These are phyloP conservation scores for Colaptes auratus DNA, from an alignment of 2,113 vertebrate genomes.

Conservation along the genomic window DNA sequence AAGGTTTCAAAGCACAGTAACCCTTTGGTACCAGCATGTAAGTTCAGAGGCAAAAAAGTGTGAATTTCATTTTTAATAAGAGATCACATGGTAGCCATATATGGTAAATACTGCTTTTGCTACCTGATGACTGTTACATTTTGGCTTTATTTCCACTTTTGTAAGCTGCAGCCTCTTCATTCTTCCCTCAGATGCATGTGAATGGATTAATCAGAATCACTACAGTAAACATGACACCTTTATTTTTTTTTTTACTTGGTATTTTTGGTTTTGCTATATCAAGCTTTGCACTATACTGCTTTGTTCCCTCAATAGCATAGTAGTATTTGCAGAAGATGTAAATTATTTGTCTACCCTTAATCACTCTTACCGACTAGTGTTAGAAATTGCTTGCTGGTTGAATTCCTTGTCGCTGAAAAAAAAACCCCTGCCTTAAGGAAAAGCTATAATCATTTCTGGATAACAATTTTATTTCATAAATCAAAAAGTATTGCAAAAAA, in stretches of 20 bases:
- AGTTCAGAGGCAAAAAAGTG: neutral
- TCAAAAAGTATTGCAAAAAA: neutral
- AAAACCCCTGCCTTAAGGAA: neutral
- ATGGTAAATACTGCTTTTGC: neutral
- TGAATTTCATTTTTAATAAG: neutral
- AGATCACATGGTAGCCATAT: neutral
- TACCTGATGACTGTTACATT: neutral
- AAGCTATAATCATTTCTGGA: neutral
- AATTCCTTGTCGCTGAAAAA: neutral
- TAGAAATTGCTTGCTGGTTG: neutral
- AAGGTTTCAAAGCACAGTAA: constrained; percentile 71
- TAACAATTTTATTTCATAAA: neutral
- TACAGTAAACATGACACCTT: neutral
- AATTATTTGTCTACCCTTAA: neutral
- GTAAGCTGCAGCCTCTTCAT: neutral
- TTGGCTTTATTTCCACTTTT: neutral
- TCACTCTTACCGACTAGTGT: neutral
- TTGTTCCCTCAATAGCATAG: neutral
- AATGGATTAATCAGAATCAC: neutral
- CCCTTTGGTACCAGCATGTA: constrained; percentile 73
- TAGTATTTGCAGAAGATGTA: neutral
- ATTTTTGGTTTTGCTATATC: neutral
- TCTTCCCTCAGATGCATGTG: neutral
- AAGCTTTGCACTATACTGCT: neutral
- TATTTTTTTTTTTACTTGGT: neutral